Base-by-base conservation (phyloP, 2,888 invertebrate genomes). In the Macrophya annulata region DNA sequence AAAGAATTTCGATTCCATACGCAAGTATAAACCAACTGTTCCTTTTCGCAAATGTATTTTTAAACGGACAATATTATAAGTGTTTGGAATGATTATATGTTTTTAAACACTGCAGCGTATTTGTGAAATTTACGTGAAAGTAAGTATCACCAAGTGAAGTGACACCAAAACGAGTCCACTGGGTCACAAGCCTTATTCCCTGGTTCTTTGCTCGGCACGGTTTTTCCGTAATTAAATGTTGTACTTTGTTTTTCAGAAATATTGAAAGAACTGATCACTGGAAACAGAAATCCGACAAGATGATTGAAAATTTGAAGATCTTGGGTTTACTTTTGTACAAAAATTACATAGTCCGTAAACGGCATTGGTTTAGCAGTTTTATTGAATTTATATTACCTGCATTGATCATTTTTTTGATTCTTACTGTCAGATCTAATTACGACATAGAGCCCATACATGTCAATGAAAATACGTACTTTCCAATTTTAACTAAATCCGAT, bases 251-350 rank as follows among this genome's bases (percentile, higher is more conserved):
- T 62, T 62, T n/a, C 62, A 62, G 62, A n/a, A 8, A 12, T 62
- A 6, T 6, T 6, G 21, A 21, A 31, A 65, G 15, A 31, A 9
- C 6, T 25, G 31, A 25, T 65, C 1, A 25, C 31, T 43, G 25
- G 40, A 59, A 37, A 81, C 12, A 9, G 8, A 62, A 62, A 81
- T 37, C 59, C 5, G 21, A 43, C 71, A 86, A 79, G 15, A 89
- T 89, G 88, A 62, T 68, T 0, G 86, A 86, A 83, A 81, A 81
- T 37, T 51, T 84, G 37, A 89, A 89, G 85, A 89, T 90, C n/a
- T 91, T 92, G 68, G 82, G 87, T 21, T 88, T 93, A 12, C 86
- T 93, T n/a, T 85, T 93, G 77, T 88, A 89, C 85, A 93, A 93
- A 87, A 92, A 93, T 85, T 88, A 88, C n/a, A 84, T 92, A n/a